Conservation (phyloP, 2,888 invertebrate genomes). For the Mactromeris polynyma region DNA sequence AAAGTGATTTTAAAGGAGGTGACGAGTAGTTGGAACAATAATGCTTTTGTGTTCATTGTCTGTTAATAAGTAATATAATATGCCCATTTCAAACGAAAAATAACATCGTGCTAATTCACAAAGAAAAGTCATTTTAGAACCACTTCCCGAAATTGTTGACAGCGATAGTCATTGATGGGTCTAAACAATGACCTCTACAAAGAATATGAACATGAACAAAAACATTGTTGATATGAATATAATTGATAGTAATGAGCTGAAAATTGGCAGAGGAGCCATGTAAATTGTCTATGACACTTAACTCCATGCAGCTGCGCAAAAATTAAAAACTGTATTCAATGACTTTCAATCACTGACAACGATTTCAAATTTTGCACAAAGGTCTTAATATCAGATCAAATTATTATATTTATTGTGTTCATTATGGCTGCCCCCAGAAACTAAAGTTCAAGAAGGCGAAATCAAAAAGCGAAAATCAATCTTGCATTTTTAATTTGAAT, state of each 20-base stretch:
- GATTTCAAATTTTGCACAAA: slow-evolving; percentile 60
- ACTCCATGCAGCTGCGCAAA: slow-evolving; percentile 59
- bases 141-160: not conserved
- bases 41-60: not conserved
- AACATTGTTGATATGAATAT: slow-evolving; percentile 44
- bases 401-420: slow-evolving; percentile 67
- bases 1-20: not conserved
- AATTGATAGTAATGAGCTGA: slow-evolving; percentile 46
- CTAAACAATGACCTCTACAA: not conserved
- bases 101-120: not conserved
- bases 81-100: not conserved
- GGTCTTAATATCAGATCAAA: slow-evolving; percentile 68
- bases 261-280: slow-evolving; percentile 36
- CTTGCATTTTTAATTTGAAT: slow-evolving; percentile 74
- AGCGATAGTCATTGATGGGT: slow-evolving; percentile 8
- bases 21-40: not conserved
- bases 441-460: slow-evolving; percentile 68
- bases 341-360: slow-evolving; percentile 64
- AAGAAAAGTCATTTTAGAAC: not conserved
- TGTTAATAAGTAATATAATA: not conserved
- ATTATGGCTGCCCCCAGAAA: slow-evolving; percentile 60
- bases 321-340: slow-evolving; percentile 57
- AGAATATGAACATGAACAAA: slow-evolving; percentile 47
- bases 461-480: slow-evolving; percentile 67
- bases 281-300: slow-evolving; percentile 37